Evolutionary conservation across 2,113 vertebrate genomes (phyloP), one percentile per base, ranked within the genome.

Genomic region (Pagrus major): DNA sequence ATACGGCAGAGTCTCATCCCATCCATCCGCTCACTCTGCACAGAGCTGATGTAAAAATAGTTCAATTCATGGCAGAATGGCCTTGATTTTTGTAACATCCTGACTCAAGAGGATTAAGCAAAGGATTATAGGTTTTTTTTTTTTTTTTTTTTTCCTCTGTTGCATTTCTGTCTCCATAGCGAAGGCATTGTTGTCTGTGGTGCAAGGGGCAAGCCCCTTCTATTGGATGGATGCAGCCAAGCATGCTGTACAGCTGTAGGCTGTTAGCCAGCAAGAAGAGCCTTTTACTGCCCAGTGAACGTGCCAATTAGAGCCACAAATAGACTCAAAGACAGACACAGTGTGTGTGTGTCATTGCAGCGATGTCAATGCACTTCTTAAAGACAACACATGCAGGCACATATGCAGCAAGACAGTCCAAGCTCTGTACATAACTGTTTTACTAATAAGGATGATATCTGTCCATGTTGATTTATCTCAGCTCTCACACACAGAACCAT

Each of bases 21-120:
- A 52, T 56, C 54, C 12, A 42, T 29, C 41, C 7, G 11, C 75
- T 76, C 35, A 12, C 15, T 46, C 25, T 20, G 14, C 27, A 31
- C 8, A 51, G 39, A 18, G 10, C 44, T 15, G 61, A 67, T 77
- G 70, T 78, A 72, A 87, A 88, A 91, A 87, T 64, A 81, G 75
- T 56, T 61, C 33, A 72, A 71, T 46, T 75, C 73, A 76, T 56
- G 76, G 42, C 56, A 56, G 59, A 81, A 64, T 66, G 52, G 69
- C 68, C 80, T 80, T 79, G 65, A 86, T 88, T 85, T 78, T 66
- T 77, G 44, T 67, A 60, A 75, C 76, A 71, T 86, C 69, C 56
- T 42, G 67, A 78, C 83, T 92, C 69, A 41, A 51, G 68, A 70
- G 84, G 88, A 87, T 93, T 90, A 90, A 75, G 71, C 68, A 27